These are phyloP conservation scores for Cybosia mesomella DNA, from an alignment of 2,888 invertebrate genomes.

Conservation along the genomic window DNA sequence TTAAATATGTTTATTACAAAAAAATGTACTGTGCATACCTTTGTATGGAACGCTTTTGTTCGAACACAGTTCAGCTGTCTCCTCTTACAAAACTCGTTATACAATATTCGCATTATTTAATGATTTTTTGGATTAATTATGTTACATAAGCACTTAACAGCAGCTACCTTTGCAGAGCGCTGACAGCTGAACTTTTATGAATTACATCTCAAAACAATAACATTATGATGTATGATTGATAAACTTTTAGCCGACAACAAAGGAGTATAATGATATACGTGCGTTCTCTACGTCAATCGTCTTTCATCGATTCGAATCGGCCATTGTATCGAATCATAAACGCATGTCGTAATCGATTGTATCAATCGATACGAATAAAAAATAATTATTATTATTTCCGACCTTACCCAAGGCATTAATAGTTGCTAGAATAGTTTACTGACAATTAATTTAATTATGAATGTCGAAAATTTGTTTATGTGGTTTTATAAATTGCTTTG, in stretches of 20 bases:
- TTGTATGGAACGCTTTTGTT: background rate
- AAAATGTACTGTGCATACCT: background rate
- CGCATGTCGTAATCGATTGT: conserved; percentile 76
- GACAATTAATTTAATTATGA: conserved; percentile 78
- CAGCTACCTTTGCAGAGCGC: conserved; percentile 44
- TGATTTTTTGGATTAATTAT: conserved; percentile 27
- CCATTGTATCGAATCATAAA: conserved; percentile 75
- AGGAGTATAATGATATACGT: conserved; percentile 54
- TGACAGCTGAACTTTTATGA: conserved; percentile 29
- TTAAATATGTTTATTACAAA: background rate
- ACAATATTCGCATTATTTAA: conserved; percentile 17
- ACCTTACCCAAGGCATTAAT: conserved; percentile 79
- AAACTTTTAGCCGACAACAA: conserved; percentile 47
- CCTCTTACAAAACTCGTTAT: background rate
- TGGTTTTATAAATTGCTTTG: conserved; percentile 58
- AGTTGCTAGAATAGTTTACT: conserved; percentile 68
- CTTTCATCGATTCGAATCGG: conserved; percentile 75
- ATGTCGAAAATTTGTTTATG: conserved; percentile 64
- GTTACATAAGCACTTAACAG: conserved; percentile 37
- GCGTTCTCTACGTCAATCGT: conserved; percentile 62
- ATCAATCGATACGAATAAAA: conserved; percentile 67
- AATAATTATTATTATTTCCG: conserved; percentile 75
- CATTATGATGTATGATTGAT: conserved; percentile 47
- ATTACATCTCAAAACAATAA: conserved; percentile 46
- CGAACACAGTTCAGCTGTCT: background rate